Conservation (phyloP, 2,888 invertebrate genomes). For the Pristionchus mayeri region DNA sequence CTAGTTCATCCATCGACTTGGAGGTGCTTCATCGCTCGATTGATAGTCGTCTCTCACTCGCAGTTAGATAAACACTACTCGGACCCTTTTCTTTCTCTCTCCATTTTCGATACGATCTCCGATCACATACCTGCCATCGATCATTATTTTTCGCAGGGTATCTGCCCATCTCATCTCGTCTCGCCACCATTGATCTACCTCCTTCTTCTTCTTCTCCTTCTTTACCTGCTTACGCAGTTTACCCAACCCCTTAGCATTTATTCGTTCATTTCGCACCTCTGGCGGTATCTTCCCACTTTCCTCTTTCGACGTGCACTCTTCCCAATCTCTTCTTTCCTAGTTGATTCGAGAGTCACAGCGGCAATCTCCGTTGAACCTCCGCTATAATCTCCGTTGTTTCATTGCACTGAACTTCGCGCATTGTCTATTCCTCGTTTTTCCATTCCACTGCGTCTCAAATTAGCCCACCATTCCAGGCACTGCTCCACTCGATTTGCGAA, state of each 20-base stretch:
- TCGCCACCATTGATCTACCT: neutral
- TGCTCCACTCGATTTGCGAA: too few species aligned
- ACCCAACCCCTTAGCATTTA: neutral
- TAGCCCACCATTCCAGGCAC: too few species aligned
- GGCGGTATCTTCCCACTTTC: neutral
- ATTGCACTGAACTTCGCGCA: too few species aligned
- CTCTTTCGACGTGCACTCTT: neutral
- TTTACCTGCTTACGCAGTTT: conserved; percentile 36
- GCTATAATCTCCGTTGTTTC: too few species aligned
- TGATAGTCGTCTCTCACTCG: neutral
- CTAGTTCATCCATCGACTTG: too few species aligned
- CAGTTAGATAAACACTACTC: conserved; percentile 16
- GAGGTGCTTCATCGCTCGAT: too few species aligned
- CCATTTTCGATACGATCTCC: neutral
- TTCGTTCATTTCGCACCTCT: conserved; percentile 27
- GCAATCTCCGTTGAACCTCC: too few species aligned
- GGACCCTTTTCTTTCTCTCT: neutral
- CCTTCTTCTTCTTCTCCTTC: neutral
- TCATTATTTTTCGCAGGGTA: neutral
- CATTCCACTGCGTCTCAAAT: too few species aligned
- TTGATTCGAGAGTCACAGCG: too few species aligned
- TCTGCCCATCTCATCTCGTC: neutral
- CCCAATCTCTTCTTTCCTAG: too few species aligned
- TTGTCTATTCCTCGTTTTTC: too few species aligned
- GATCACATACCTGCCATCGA: neutral